Base-by-base conservation (phyloP, 2,113 vertebrate species). In the Phaethon lepturus region DNA sequence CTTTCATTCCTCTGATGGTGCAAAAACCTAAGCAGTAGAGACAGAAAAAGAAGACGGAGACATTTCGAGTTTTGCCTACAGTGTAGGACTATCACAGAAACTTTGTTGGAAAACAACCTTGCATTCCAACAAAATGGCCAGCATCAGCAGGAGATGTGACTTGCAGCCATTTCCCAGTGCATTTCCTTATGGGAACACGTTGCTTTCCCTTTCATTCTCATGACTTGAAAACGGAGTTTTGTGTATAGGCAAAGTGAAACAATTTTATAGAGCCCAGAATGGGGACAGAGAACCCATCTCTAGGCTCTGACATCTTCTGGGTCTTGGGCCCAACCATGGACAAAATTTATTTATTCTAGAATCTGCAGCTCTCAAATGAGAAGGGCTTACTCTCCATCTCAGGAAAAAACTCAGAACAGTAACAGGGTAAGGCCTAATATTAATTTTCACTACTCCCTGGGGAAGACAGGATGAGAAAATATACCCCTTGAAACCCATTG, bases 1-100 rank as follows among this genome's bases (percentile, higher is more conserved):
- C 64, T 82, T 89, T 44, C 56, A 50, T 91, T 86, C 40, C 69
- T 96, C 91, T 96, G 95, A 82, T 69, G 62, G 29, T 73, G 75
- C 71, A 58, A 80, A 86, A 86, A 59, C 55, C 74, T 86, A 52
- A 90, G 82, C 13, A 64, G 44, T 38, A 75, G 3, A 56, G 44
- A 42, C 20, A 72, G 29, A 44, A 91, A 86, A 84, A 88, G 55
- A 42, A 83, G 53, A 67, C 49, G 73, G 29, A 93, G 56, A 35
- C 10, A 28, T 68, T 86, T 92, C 0, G 1, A 67, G 23, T 29
- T 71, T 50, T 66, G 16, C 59, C 50, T 86, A 17, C 22, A 33
- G 17, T 13, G 7, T 52, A 74, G 29, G 38, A 33, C 40, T 92
- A 18, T n/a, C 40, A 59, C 40, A 89, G 67, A 73, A 80, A 64